Conservation (phyloP, 1,140 invertebrate genomes). For the Hypsibius dujardini region DNA sequence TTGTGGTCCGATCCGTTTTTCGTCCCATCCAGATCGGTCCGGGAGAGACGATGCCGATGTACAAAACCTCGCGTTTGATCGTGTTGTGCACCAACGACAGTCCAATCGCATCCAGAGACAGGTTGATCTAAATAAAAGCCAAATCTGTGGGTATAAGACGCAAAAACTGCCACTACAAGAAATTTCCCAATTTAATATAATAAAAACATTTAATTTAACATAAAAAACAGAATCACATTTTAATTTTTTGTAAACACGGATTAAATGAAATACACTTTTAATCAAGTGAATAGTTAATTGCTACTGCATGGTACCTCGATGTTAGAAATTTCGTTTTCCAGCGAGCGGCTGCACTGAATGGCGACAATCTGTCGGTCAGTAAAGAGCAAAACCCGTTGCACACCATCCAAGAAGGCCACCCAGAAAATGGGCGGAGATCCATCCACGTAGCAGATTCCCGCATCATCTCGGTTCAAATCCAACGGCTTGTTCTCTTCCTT, state of each 20-base stretch:
- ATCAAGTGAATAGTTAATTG: no score
- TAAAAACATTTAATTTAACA: no score
- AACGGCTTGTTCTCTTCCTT: neutral
- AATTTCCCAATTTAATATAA: no score
- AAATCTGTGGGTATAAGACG: no score
- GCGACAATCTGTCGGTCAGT: conserved; percentile 56
- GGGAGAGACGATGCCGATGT: conserved; percentile 66
- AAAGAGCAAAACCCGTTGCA: conserved; percentile 74
- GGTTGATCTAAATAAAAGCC: no score
- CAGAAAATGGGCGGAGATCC: conserved; percentile 41
- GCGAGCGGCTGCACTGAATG: conserved; percentile 27
- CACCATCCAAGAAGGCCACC: conserved; percentile 79
- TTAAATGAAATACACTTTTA: no score
- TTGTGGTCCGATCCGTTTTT: conserved; percentile 41
- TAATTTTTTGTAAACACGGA: no score
- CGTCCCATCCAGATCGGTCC: conserved; percentile 81
- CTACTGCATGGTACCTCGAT: no score
- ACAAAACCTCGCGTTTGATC: conserved; percentile 59
- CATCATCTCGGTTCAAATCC: conserved; percentile 17
- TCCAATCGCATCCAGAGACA: conserved; percentile 12
- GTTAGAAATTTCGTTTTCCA: conserved; percentile 42
- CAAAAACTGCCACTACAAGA: no score
- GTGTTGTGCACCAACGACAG: conserved; percentile 59
- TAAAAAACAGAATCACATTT: no score
- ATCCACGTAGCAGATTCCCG: conserved; percentile 23